Evolutionary conservation across 2,888 invertebrate genomes (phyloP).

Genomic region (Apoda limacodes): DNA sequence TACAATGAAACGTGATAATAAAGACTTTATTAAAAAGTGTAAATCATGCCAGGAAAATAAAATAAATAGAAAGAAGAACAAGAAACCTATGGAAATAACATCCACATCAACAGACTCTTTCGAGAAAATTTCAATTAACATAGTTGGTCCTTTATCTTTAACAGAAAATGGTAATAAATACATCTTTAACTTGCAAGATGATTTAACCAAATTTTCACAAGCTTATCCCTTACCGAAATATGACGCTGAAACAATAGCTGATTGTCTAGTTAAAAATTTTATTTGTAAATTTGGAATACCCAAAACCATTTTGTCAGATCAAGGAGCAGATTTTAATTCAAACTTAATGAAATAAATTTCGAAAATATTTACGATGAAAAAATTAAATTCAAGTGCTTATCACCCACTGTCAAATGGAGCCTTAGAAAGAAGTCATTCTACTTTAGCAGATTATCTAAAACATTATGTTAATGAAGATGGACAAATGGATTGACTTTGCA

Average conservation of each 20-base stretch:
- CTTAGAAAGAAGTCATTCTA: slow-evolving; percentile 26
- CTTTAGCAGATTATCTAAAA: slow-evolving; percentile 30
- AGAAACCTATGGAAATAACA: slow-evolving; percentile 29
- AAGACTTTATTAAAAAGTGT: slow-evolving; percentile 23
- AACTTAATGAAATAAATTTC: slow-evolving; percentile 28
- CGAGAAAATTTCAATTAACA: slow-evolving; percentile 25
- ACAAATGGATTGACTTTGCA: slow-evolving; percentile 30
- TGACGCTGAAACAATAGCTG: slow-evolving; percentile 27
- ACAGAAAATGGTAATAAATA: too few relatives aligned
- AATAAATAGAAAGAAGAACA: slow-evolving; percentile 18
- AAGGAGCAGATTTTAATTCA: slow-evolving; percentile 33
- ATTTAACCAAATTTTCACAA: slow-evolving; percentile 23
- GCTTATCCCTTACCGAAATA: slow-evolving; percentile 24
- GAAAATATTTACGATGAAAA: too few relatives aligned
- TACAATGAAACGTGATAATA: slow-evolving; percentile 27
- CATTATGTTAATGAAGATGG: slow-evolving; percentile 28
- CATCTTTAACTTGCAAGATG: slow-evolving; percentile 24
- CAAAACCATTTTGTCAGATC: slow-evolving; percentile 31
- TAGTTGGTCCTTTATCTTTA: slow-evolving; percentile 25
- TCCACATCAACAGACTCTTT: slow-evolving; percentile 25
- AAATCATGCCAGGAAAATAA: slow-evolving; percentile 23
- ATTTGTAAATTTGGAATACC: slow-evolving; percentile 32
- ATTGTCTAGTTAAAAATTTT: too few relatives aligned
- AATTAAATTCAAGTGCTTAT: slow-evolving; percentile 25
- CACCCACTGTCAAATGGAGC: slow-evolving; percentile 30